Evolutionary conservation across 2,888 invertebrate genomes (phyloP), one percentile per base, ranked within the genome.

Genomic region (Pseudococcus longispinus): DNA sequence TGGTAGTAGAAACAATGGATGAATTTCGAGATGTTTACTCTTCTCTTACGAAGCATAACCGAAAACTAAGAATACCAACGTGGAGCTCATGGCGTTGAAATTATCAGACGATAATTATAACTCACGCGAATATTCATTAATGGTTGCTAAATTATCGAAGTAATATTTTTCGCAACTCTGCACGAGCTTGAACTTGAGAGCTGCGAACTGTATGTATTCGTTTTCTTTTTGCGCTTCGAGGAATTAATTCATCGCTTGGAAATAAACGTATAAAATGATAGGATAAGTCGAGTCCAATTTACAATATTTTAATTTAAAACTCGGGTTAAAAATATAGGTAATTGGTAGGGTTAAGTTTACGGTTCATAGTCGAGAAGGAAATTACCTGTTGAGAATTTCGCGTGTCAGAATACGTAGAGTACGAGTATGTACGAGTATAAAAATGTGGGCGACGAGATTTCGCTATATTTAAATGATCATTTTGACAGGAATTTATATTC

Each of bases 171-270:
- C 29, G 26, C 20, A 18, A 29, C 29, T 60, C n/a, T 60, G 9
- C 70, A 29, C 26, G 29, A 70, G 32, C 29, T 70, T 70, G 29
- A 70, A 70, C 70, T 70, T 70, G 70, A 29, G 70, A 70, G 70
- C 23, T 70, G 70, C 70, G 70, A 70, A 70, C 29, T 29, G 29
- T 13, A 29, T 70, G n/a, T n/a, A n/a, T 70, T 65, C 20, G 1
- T 26, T 60, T 60, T n/a, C n/a, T n/a, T 55, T 60, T 60, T 23
- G 5, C 11, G 23, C 60, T 60, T 70, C 70, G 4, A 29, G 29
- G 29, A 70, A 29, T 70, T 70, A 70, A 70, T 70, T 70, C 70
- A 18, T 26, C 70, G 26, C 18, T 70, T 20, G 55, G 23, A 60
- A 60, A 60, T 60, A 11, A 23, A 1, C 6, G 9, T 15, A n/a